Percentiles rank a stretch among this genome's conserved stretches.
phyloP scores from a whole-genome alignment of 1,140 invertebrate species.

The Drosophila kurseongensis region DNA sequence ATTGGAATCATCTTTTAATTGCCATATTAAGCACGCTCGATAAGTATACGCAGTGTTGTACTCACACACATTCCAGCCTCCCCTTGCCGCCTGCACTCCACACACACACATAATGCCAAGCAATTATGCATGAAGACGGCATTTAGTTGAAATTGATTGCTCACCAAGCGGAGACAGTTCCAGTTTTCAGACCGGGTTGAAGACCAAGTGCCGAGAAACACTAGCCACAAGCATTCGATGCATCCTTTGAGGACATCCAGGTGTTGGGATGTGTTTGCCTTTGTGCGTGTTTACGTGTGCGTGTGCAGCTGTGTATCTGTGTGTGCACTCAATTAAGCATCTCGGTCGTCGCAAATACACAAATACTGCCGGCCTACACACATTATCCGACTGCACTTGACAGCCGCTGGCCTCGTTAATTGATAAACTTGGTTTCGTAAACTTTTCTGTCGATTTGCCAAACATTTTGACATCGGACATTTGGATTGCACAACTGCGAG shows the following conservation, averaged over 20 bases:
- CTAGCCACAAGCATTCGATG: slow-evolving; percentile 41
- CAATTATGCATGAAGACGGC: slow-evolving; percentile 74
- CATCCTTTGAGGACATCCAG: slow-evolving; percentile 43
- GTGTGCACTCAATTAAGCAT: slow-evolving; percentile 62
- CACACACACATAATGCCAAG: slow-evolving; percentile 41
- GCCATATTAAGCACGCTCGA: slow-evolving; percentile 68
- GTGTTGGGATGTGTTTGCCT: slow-evolving; percentile 57
- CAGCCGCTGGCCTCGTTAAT: slow-evolving; percentile 44
- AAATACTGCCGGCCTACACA: slow-evolving; percentile 51
- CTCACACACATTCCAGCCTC: slow-evolving; percentile 1
- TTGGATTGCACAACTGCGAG: neutral
- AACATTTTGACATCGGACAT: slow-evolving; percentile 6
- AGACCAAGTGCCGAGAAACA: slow-evolving; percentile 16
- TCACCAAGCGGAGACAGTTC: slow-evolving; percentile 49
- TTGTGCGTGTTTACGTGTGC: slow-evolving; percentile 13
- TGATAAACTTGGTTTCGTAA: slow-evolving; percentile 30
- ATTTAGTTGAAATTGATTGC: slow-evolving; percentile 77
- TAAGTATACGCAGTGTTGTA: slow-evolving; percentile 53
- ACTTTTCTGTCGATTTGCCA: slow-evolving; percentile 6
- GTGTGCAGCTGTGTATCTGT: slow-evolving; percentile 27
- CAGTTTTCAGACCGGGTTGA: slow-evolving; percentile 15
- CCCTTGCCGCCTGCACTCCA: slow-evolving; percentile 5
- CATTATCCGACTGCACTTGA: slow-evolving; percentile 40
- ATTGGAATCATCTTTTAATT: slow-evolving; percentile 79
- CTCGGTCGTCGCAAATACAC: slow-evolving; percentile 26